Evolutionary conservation across 2,113 vertebrate genomes (phyloP).

Genomic region (Pluvianellus socialis): DNA sequence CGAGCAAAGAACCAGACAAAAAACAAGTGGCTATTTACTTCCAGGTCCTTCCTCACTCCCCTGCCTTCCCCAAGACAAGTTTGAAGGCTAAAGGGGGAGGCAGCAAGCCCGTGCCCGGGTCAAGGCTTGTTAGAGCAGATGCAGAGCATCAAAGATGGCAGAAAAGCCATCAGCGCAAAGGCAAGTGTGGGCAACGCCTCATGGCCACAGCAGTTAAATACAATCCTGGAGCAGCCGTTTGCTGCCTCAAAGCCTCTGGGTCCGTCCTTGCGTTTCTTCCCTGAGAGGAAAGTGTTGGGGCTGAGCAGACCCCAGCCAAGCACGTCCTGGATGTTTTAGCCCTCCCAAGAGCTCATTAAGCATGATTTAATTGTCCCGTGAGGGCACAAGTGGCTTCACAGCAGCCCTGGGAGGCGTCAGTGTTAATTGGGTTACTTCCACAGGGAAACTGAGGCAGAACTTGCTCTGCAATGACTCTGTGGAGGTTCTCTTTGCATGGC

Average conservation of each 20-base stretch:
- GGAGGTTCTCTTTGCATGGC: neutral
- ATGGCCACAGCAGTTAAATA: neutral
- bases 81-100: neutral
- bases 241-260: neutral
- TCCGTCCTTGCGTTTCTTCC: neutral
- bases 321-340: rapidly evolving
- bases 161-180: neutral
- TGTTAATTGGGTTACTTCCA: neutral
- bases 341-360: rapidly evolving
- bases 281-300: neutral
- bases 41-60: no score
- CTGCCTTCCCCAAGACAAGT: neutral
- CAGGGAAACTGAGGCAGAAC: neutral
- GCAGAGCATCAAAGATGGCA: neutral
- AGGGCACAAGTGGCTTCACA: rapidly evolving
- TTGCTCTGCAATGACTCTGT: neutral
- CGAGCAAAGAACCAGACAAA: neutral
- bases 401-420: neutral
- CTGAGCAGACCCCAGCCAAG: neutral
- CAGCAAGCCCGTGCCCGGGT: neutral
- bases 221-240: neutral
- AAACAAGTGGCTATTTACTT: neutral
- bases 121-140: neutral
- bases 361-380: rapidly evolving
- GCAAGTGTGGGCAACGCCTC: neutral